Evolutionary conservation across 2,113 vertebrate species (phyloP), one percentile per base, ranked within the genome.

Genomic region (Numenius arquata): DNA sequence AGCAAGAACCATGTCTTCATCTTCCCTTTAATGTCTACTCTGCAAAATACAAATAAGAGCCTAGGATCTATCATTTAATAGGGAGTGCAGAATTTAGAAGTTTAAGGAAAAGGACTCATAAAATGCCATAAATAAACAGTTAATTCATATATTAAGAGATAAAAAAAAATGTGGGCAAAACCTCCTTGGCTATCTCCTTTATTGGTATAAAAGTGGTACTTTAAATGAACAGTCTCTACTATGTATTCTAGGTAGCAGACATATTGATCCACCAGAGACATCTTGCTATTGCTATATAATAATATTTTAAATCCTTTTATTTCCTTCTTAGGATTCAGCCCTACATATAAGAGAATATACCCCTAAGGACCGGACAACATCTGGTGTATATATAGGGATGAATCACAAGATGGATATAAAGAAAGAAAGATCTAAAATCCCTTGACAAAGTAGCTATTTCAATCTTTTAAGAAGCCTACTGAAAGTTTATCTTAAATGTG

Each of bases 281-380:
- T 53, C 88, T 92, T 94, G 50, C 52, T 75, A 48, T 53, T 79
- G 77, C 86, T 89, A 73, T 76, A 71, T 55, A 90, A 87, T 65
- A 95, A 65, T 90, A 76, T 79, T 92, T 90, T 82, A 89, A 95
- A 92, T 91, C 58, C 38, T 93, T 91, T 96, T 88, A 93, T 95
- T 97, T 96, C 50, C 81, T 96, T 95, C 65, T 95, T 95, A 94
- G 50, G 50, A 90, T 95, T 97, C 87, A 94, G 45, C 23, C 85
- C 84, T 62, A 79, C 45, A 62, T 89, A 74, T 30, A 89, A 85
- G 56, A 94, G 53, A 96, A 96, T 85, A 88, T 67, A 96, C 38
- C 82, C 70, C 77, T 72, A 78, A 92, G 83, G 89, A 94, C 68
- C 10, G 70, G 89, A 85, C 83, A 95, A 78, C 71, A 91, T 94